Evolutionary conservation across 2,888 invertebrate genomes (phyloP), one percentile per base, ranked within the genome.

Genomic region (Hartigia nigra): DNA sequence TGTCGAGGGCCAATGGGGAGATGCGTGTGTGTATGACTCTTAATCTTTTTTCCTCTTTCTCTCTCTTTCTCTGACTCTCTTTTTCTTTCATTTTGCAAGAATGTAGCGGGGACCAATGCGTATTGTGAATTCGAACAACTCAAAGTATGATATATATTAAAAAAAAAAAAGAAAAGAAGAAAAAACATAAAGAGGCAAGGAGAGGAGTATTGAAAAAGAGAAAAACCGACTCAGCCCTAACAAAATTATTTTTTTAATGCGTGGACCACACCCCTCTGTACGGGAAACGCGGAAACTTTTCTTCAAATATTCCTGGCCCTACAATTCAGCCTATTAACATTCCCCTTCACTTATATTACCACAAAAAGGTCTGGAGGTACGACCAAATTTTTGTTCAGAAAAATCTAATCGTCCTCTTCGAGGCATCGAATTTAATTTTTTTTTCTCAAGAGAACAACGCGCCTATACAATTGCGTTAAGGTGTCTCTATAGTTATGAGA

Each of bases 1-100:
- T 87, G 77, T 34, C 31, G 86, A 86, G 87, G 90, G 86, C 88
- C 84, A 85, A 87, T 87, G 88, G 86, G 85, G 81, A 83, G 79
- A 81, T 85, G 82, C 84, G 79, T 82, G 76, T 79, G 74, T 79
- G 78, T 79, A 37, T 80, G 69, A 55, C 55, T 55, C 55, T 55
- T 55, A 55, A 55, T 55, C 55, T 55, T 55, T 55, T 39, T 39
- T 70, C 12, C 5, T 12, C 32, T n/a, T n/a, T 34, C 69, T 77
- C 36, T 78, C 70, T 78, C n/a, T 35, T 9, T 35, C 35, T 35
- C 35, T 5, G 55, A 55, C 14, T 55, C 55, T 55, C 55, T 55
- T 55, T 55, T 55, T 55, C 55, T 55, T 55, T 55, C 55, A 23
- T 23, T 55, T 23, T 55, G 55, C 55, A 23, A 55, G 55, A 55